Base-by-base conservation (phyloP, 2,888 invertebrate species). In the Apamea epomidion region DNA sequence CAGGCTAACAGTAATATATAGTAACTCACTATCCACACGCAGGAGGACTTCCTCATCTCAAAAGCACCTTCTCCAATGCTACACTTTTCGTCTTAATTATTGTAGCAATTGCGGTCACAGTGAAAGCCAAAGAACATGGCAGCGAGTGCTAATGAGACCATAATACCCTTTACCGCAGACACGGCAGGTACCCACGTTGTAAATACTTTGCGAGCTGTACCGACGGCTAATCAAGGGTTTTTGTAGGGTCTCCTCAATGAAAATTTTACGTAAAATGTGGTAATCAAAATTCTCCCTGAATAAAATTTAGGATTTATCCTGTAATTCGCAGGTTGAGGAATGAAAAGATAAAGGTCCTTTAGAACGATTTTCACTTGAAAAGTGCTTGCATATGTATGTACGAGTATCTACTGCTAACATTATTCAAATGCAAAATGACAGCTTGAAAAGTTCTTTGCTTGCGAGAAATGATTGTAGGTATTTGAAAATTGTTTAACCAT, bases 111-210 rank as follows among this genome's bases (percentile, higher is more conserved):
- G 69, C 16, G 60, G 64, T 81, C 6, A 80, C 62, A 32, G 16
- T 60, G 62, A 74, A 75, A 80, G 48, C 64, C 48, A 80, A 48
- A 69, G 37, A 76, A 81, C 51, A 75, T 54, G 81, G 65, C 73
- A 51, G 37, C 45, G 16, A 76, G 54, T 25, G 21, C 16, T 81
- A 83, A 70, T 70, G 42, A 76, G 14, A 67, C 73, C 73, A 64
- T 62, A 70, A 76, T 76, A 67, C 32, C 68, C 16, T 29, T 51
- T 12, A 60, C 75, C 48, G 2, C 68, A 58, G 29, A 37, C 45
- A 0, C 37, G 12, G 54, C 7, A 51, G n/a, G 7, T 54, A 21
- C 51, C 4, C 18, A 58, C 18, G 21, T 76, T 62, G 54, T 65
- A 65, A 71, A 54, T 48, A 37, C 37, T 76, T 69, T 83, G 32